phyloP scores from a whole-genome alignment of 2,797 vertebrate species.

The Alfaro cultratus region DNA sequence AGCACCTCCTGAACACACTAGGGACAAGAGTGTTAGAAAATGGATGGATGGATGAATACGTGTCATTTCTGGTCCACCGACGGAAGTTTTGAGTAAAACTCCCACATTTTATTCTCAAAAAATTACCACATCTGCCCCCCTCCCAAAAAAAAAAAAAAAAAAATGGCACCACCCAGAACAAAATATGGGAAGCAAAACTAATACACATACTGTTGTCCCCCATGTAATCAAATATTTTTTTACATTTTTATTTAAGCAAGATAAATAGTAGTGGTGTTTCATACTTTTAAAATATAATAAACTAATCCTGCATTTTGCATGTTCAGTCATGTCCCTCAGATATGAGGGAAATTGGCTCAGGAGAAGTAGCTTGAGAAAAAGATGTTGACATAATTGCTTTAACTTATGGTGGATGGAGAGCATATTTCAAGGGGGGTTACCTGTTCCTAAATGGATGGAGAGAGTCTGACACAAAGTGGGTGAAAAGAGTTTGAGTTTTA shows the following conservation, averaged over 20 bases:
- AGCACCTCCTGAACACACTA: too few relatives aligned
- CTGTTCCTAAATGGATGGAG: slow-evolving; percentile 17
- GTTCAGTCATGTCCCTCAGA: background rate
- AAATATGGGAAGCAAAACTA: background rate
- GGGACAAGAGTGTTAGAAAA: too few relatives aligned
- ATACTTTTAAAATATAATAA: background rate
- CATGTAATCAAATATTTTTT: background rate
- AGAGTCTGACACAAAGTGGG: slow-evolving; percentile 5
- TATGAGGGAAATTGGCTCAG: slow-evolving; percentile 15
- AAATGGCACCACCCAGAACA: background rate
- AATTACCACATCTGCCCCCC: background rate
- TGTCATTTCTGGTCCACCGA: background rate
- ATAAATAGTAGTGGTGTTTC: background rate
- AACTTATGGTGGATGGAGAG: slow-evolving; percentile 40
- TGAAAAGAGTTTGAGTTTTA: background rate
- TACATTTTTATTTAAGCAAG: background rate
- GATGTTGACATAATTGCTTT: slow-evolving; percentile 58
- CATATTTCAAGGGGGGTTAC: slow-evolving; percentile 27
- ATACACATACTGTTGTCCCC: too few relatives aligned
- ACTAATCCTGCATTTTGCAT: background rate
- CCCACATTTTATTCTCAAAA: background rate
- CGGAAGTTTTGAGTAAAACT: background rate
- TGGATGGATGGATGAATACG: background rate
- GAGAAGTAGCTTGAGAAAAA: slow-evolving; percentile 15
- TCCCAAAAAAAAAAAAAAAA: background rate